Evolutionary conservation across 2,113 vertebrate genomes (phyloP).

Genomic region (Martes martes): DNA sequence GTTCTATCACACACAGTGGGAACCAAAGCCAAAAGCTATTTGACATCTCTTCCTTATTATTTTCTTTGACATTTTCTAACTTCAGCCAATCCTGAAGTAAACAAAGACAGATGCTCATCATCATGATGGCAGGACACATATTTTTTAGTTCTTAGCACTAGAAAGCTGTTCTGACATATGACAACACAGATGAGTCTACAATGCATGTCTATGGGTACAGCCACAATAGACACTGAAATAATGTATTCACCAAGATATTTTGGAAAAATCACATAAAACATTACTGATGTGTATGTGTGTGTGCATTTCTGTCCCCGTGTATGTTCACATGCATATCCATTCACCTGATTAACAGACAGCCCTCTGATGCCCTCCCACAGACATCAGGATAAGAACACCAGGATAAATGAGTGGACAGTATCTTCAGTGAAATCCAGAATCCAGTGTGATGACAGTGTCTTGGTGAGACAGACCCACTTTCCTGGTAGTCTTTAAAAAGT

Average conservation of each 20-base stretch:
- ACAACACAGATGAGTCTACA: no score
- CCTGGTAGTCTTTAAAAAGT: background rate
- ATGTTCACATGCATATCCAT: fast-evolving
- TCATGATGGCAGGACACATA: background rate
- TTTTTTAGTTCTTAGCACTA: background rate
- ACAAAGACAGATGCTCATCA: background rate
- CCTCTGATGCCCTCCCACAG: background rate
- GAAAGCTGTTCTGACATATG: background rate
- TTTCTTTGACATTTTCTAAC: conserved; percentile 9
- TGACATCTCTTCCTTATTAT: background rate
- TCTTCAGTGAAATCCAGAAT: background rate
- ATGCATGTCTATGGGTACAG: background rate
- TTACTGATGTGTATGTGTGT: background rate
- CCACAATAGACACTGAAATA: background rate
- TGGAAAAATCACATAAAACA: background rate
- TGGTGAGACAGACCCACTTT: background rate
- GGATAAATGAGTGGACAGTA: background rate
- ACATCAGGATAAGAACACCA: background rate
- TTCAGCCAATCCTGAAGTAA: background rate
- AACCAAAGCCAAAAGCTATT: background rate
- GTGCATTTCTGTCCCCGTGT: background rate
- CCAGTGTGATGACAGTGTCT: background rate
- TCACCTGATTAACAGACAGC: background rate
- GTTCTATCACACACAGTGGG: background rate
- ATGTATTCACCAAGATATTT: background rate